Conservation (phyloP, 2,888 invertebrate species). For the Omphaloscelis lunosa region DNA sequence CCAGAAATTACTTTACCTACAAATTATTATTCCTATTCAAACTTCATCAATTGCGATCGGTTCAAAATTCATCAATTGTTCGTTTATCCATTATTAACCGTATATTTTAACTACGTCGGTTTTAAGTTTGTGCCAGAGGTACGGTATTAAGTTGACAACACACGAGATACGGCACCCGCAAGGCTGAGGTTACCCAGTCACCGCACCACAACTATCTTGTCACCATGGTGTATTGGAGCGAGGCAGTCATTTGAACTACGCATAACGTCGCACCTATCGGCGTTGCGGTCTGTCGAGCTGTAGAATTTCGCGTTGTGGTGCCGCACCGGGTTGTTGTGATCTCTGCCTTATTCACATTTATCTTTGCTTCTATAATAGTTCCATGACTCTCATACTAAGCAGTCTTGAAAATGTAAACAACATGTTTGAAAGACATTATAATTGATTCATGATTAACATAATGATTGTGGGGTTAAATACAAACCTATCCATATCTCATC, state of each 20-base stretch:
- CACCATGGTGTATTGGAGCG: neutral
- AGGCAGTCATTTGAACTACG: conserved; percentile 17
- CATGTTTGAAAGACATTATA: neutral
- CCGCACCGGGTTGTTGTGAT: neutral
- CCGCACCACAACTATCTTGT: conserved; percentile 13
- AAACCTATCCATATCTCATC: neutral
- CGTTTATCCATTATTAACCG: too few species aligned
- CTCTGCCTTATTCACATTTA: neutral
- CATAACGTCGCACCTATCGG: neutral
- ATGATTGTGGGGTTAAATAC: neutral
- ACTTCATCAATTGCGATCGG: too few species aligned
- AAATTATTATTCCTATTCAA: too few species aligned
- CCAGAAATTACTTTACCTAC: too few species aligned
- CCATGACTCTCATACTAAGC: neutral
- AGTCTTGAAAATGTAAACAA: neutral
- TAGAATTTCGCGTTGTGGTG: neutral
- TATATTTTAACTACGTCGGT: neutral
- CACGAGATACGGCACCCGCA: neutral
- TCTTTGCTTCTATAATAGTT: neutral
- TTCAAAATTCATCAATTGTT: too few species aligned
- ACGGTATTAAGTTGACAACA: neutral
- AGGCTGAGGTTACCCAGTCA: neutral
- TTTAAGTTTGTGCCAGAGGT: neutral
- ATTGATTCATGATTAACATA: neutral
- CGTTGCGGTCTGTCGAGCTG: conserved; percentile 18